These are phyloP conservation scores for Xenus cinereus DNA, from an alignment of 2,113 vertebrate species.

Conservation along the genomic window DNA sequence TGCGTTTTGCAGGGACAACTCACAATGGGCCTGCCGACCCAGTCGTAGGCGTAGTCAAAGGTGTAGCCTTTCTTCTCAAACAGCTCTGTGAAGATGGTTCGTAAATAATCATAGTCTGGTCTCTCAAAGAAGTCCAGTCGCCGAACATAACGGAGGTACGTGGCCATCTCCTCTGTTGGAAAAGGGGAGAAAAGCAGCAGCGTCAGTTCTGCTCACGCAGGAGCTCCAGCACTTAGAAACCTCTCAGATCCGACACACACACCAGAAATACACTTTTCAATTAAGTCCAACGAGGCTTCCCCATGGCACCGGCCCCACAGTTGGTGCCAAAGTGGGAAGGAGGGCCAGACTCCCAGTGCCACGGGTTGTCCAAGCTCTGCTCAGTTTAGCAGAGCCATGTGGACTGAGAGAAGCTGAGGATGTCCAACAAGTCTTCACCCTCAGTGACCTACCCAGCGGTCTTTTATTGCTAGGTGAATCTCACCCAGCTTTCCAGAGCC, in stretches of 20 bases:
- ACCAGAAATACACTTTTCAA: background rate
- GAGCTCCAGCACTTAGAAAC: background rate
- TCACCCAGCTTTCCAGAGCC: background rate
- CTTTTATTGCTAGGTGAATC: background rate
- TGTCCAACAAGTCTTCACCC: background rate
- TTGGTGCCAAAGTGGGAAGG: no score
- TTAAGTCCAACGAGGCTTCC: background rate
- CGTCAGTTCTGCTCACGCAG: accelerated
- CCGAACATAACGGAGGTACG: conserved; percentile 95
- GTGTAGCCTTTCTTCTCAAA: conserved; percentile 97
- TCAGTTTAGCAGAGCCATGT: background rate
- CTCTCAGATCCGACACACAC: background rate
- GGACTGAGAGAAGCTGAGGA: background rate
- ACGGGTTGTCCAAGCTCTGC: background rate
- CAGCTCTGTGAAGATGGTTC: conserved; percentile 94
- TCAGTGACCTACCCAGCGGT: background rate
- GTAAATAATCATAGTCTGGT: conserved; percentile 96
- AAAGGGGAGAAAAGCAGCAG: background rate
- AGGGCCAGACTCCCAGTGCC: background rate
- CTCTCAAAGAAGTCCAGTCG: conserved; percentile 98
- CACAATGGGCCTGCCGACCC: conserved; percentile 97
- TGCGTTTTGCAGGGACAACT: conserved; percentile 66
- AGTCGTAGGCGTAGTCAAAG: conserved; percentile 97
- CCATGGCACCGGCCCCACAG: background rate
- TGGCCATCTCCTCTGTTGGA: conserved; percentile 95